Conservation (phyloP, 2,113 vertebrate species). For the Symphodus melops region DNA sequence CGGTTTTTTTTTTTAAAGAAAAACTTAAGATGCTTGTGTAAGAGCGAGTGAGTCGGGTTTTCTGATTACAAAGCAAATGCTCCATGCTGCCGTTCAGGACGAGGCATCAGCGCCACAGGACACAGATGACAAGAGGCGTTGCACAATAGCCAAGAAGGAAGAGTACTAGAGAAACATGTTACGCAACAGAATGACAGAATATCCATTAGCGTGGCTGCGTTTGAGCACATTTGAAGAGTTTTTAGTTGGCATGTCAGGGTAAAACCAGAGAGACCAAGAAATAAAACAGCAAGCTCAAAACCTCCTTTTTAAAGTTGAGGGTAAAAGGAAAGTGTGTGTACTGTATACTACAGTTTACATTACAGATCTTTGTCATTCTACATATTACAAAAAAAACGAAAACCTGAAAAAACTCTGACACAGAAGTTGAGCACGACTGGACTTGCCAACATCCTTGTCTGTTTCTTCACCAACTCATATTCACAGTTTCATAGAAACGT, state of each 20-base stretch:
- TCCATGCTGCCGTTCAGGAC: not conserved
- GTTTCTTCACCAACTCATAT: not conserved
- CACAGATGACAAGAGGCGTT: conserved; percentile 28
- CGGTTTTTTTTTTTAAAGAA: not conserved
- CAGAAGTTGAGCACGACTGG: no score
- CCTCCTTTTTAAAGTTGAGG: no score
- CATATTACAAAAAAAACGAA: no score
- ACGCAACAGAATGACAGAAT: conserved; percentile 23
- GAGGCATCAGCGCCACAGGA: not conserved
- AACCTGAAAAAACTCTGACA: no score
- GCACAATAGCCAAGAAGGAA: conserved; percentile 30
- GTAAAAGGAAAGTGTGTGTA: no score
- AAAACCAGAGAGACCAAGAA: no score
- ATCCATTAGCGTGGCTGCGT: not conserved
- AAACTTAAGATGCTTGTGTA: not conserved
- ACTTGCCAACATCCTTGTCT: not conserved
- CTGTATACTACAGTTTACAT: no score
- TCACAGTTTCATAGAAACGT: not conserved
- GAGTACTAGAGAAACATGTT: conserved; percentile 15
- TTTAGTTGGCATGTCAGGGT: no score
- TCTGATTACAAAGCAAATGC: conserved; percentile 14
- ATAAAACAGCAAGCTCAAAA: no score
- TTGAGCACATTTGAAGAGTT: not conserved
- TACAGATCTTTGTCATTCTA: no score
- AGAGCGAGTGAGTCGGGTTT: not conserved